Conservation (phyloP, 2,113 vertebrate genomes). For the Myotis davidii region DNA sequence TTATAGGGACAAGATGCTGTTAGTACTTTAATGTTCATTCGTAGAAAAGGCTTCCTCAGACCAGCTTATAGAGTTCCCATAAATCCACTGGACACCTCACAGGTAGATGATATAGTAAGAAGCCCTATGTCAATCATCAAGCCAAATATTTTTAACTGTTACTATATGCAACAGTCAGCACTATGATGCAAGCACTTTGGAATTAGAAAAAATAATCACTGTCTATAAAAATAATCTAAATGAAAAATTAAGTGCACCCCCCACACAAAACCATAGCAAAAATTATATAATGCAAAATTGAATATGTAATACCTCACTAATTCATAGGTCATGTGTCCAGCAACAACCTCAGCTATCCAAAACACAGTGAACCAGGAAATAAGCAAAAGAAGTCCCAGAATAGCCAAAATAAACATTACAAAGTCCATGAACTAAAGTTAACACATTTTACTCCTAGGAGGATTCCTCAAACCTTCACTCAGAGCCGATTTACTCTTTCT, state of each 20-base stretch:
- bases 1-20: slow-evolving; percentile 28
- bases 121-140: not conserved
- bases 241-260: slow-evolving; percentile 1
- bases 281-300: slow-evolving; percentile 30
- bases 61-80: slow-evolving; percentile 19
- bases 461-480: slow-evolving; percentile 70
- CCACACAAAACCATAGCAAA: slow-evolving; percentile 31
- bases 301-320: slow-evolving; percentile 37
- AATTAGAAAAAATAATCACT: not conserved
- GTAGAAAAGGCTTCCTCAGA: slow-evolving; percentile 58
- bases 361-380: slow-evolving; percentile 77
- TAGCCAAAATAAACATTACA: slow-evolving; percentile 79
- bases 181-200: slow-evolving; percentile 2
- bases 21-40: slow-evolving; percentile 42
- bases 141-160: slow-evolving; percentile 44
- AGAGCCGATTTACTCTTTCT: slow-evolving; percentile 75
- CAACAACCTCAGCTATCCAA: slow-evolving; percentile 67
- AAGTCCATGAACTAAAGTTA: slow-evolving; percentile 75
- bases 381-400: slow-evolving; percentile 76
- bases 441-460: slow-evolving; percentile 78
- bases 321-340: slow-evolving; percentile 53
- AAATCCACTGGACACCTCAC: not conserved
- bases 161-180: not conserved
- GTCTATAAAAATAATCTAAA: slow-evolving; percentile 11
- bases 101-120: not conserved